Base-by-base conservation (phyloP, 2,888 invertebrate genomes). In the Hirtodrosophila histrioides region DNA sequence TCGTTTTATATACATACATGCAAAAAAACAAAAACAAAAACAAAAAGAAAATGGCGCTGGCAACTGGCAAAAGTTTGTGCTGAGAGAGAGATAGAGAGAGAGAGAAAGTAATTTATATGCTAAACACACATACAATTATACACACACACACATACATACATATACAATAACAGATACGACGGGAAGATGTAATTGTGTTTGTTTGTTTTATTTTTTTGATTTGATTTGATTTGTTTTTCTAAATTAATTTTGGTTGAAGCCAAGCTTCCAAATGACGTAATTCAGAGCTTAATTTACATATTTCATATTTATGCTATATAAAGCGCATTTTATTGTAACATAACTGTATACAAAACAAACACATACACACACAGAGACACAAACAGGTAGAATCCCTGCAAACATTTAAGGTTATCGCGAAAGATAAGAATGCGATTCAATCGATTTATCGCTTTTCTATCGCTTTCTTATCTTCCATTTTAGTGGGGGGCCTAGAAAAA, bases 201-300 rank as follows among this genome's bases (percentile, higher is more conserved):
- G 55, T 48, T 64, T 35, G 39, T 40, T 31, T 31, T 53, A 44
- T 53, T 58, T 57, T 50, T 56, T 46, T 24, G 43, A 41, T 48
- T 53, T 62, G 5, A 43, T 61, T 45, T 40, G 12, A 9, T 51
- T 46, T 24, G 43, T 44, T 69, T 64, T 65, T 75, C 70, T 74
- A 86, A 88, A 85, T 85, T 75, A 72, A 81, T 70, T 78, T 81
- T 46, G 29, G 70, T 65, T 69, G 74, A 85, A 85, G 70, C 78
- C 64, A 80, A 81, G 79, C 85, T 85, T 84, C 76, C 36, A 72
- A 69, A 84, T 72, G 65, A 76, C 69, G 86, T 73, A 88, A 87
- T 68, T 62, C 61, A 72, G 85, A 85, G 58, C 62, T 67, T 63
- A 40, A 63, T 57, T 57, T 31, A 76, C 12, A 69, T 45, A 66